These are phyloP conservation scores for Euwallacea similis DNA, from an alignment of 1,140 invertebrate species.

Conservation along the genomic window DNA sequence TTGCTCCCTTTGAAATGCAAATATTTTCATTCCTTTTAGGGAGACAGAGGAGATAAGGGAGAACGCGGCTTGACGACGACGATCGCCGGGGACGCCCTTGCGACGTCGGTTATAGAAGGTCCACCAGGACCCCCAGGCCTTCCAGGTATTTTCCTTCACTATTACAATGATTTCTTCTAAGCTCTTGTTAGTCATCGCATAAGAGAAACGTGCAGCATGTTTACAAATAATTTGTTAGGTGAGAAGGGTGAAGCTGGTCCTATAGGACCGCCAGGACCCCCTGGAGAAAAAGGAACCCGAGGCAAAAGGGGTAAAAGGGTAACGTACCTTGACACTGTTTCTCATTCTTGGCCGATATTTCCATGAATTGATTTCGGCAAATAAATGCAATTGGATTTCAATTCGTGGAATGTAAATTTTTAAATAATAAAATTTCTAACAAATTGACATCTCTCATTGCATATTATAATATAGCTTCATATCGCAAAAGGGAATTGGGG, in stretches of 20 bases:
- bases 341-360: constrained; percentile 21
- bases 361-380: neutral
- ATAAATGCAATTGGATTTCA: neutral
- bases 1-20: constrained; percentile 19
- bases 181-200: neutral
- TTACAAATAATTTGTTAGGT: constrained; percentile 57
- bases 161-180: too few species aligned
- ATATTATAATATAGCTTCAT: constrained; percentile 48
- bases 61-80: constrained; percentile 88
- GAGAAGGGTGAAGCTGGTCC: constrained; percentile 77
- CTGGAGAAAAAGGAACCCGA: constrained; percentile 75
- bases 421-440: constrained; percentile 37
- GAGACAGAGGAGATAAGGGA: constrained; percentile 86
- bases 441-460: constrained; percentile 50
- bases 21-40: constrained; percentile 58
- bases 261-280: constrained; percentile 70
- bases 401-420: neutral
- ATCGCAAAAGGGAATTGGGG: constrained; percentile 33
- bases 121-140: constrained; percentile 89
- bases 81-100: constrained; percentile 80
- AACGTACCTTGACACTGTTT: constrained; percentile 55
- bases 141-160: constrained; percentile 64
- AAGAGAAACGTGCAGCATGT: constrained; percentile 1
- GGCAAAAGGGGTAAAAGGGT: constrained; percentile 86
- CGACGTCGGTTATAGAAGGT: constrained; percentile 90